Evolutionary conservation across 2,797 vertebrate species (phyloP).

Genomic region (Denticeps clupeoides): DNA sequence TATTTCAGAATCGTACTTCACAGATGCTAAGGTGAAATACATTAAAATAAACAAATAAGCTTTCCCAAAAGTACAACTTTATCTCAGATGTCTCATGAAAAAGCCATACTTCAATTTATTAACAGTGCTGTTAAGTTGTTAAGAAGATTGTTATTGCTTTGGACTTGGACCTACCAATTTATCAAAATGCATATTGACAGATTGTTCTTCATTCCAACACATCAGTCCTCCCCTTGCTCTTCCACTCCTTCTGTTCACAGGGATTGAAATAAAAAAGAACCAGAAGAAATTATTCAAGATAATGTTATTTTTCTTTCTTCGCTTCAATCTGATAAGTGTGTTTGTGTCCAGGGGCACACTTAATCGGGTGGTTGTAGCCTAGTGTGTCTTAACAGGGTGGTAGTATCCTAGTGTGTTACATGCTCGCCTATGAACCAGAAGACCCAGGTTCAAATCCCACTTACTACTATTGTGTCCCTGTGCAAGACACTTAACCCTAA

Average conservation of each 20-base stretch:
- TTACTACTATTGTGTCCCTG: too few relatives aligned
- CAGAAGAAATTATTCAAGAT: slow-evolving; percentile 4
- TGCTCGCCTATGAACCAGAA: too few relatives aligned
- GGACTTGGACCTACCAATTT: slow-evolving; percentile 34
- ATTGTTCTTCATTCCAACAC: slow-evolving; percentile 44
- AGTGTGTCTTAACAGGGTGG: too few relatives aligned
- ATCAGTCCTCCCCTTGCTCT: slow-evolving; percentile 34
- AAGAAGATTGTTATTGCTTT: slow-evolving; percentile 34
- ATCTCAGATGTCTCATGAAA: slow-evolving; percentile 21
- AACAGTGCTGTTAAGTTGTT: slow-evolving; percentile 29
- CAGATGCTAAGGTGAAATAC: too few relatives aligned
- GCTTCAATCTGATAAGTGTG: slow-evolving; percentile 49
- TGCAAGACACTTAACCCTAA: too few relatives aligned
- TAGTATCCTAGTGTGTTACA: too few relatives aligned
- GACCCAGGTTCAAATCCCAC: too few relatives aligned
- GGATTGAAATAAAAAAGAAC: slow-evolving; percentile 21
- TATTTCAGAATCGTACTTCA: too few relatives aligned
- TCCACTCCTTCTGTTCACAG: slow-evolving; percentile 22
- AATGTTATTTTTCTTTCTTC: slow-evolving; percentile 48
- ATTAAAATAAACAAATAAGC: too few relatives aligned
- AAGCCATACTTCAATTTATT: slow-evolving; percentile 30
- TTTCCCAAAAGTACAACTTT: neutral
- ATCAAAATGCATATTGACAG: slow-evolving; percentile 54
- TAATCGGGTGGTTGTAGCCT: too few relatives aligned
- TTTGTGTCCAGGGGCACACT: slow-evolving; percentile 44